Evolutionary conservation across 2,797 vertebrate genomes (phyloP).

Genomic region (Characodon lateralis): DNA sequence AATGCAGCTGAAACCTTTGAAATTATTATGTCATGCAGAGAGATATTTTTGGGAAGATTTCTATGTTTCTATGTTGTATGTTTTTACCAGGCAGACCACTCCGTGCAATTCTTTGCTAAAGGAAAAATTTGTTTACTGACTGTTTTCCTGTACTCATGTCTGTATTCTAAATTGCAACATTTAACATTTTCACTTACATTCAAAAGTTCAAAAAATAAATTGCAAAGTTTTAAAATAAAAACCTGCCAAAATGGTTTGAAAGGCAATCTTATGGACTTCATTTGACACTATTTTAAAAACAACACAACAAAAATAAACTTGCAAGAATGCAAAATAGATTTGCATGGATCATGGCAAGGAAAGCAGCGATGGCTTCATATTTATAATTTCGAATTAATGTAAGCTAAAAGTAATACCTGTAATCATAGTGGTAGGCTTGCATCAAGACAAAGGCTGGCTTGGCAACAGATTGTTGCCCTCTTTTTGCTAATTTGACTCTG

Average conservation of each 20-base stretch:
- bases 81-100: too few relatives aligned
- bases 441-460: slow-evolving; percentile 23
- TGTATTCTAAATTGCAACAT: background rate
- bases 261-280: too few relatives aligned
- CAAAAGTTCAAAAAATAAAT: background rate
- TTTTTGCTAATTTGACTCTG: slow-evolving; percentile 52
- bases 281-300: background rate
- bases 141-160: too few relatives aligned
- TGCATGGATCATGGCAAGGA: background rate
- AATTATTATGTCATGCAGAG: too few relatives aligned
- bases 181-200: background rate
- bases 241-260: too few relatives aligned
- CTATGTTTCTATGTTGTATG: too few relatives aligned
- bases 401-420: background rate
- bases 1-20: too few relatives aligned
- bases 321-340: background rate
- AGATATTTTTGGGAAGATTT: too few relatives aligned
- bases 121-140: too few relatives aligned
- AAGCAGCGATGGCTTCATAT: slow-evolving; percentile 3
- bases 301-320: background rate
- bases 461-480: slow-evolving; percentile 53
- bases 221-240: too few relatives aligned
- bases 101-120: too few relatives aligned
- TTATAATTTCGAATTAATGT: background rate
- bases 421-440: background rate